These are phyloP conservation scores for Tetragonisca angustula DNA, from an alignment of 2,888 invertebrate species.

Conservation along the genomic window DNA sequence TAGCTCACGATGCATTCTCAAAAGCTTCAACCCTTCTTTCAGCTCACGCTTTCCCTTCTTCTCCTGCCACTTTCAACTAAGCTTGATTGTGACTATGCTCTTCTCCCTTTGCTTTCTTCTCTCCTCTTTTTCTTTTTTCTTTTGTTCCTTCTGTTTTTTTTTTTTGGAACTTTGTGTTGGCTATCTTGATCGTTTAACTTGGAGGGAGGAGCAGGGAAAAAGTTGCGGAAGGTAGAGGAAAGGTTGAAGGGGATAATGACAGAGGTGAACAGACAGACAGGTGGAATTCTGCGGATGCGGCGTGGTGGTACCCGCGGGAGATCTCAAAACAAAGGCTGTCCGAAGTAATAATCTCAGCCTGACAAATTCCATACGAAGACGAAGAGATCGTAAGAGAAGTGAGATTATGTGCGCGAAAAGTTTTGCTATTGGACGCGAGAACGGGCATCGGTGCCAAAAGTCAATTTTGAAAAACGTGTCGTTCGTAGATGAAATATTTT, in stretches of 20 bases:
- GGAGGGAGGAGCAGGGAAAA: conserved; percentile 55
- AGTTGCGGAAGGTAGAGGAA: neutral
- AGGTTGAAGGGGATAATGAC: too few relatives aligned
- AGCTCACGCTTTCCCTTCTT: conserved; percentile 33
- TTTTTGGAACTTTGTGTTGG: conserved; percentile 53
- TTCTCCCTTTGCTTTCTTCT: conserved; percentile 45
- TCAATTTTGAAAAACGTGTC: too few relatives aligned
- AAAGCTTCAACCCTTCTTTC: conserved; percentile 31
- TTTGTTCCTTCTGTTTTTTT: rapidly evolving
- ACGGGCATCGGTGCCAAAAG: too few relatives aligned
- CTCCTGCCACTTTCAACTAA: conserved; percentile 14
- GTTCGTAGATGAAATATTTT: too few relatives aligned
- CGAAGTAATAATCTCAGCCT: conserved; percentile 52
- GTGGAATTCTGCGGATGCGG: conserved; percentile 23
- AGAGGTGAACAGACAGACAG: neutral
- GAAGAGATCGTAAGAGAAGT: conserved; percentile 16
- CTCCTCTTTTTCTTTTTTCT: rapidly evolving
- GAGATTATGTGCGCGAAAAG: neutral
- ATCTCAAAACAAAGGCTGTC: conserved; percentile 50
- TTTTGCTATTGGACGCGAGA: too few relatives aligned
- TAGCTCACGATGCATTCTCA: conserved; percentile 12
- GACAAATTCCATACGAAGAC: conserved; percentile 24
- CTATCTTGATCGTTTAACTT: conserved; percentile 74
- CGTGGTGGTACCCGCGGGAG: conserved; percentile 44
- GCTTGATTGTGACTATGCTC: conserved; percentile 77